Conservation (phyloP, 2,888 invertebrate genomes). For the Dicranocentrus wangi region DNA sequence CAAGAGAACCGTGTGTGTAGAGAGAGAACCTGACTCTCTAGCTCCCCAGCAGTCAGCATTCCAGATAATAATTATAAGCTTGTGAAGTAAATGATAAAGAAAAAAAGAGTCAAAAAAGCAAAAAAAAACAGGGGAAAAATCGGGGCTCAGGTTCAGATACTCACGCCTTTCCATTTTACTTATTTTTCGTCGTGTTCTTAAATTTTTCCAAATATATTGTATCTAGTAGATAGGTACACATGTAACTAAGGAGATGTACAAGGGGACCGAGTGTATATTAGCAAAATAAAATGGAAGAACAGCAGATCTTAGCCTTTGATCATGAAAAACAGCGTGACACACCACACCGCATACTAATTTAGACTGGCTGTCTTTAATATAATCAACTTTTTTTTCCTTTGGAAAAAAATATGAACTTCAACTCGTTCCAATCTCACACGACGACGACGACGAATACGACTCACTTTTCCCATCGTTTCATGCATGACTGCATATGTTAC, state of each 20-base stretch:
- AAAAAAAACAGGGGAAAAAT: neutral
- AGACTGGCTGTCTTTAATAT: slow-evolving; percentile 70
- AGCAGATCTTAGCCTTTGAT: slow-evolving; percentile 63
- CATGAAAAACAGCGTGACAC: slow-evolving; percentile 69
- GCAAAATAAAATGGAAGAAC: slow-evolving; percentile 16
- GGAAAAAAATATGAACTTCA: slow-evolving; percentile 44
- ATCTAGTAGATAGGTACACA: neutral
- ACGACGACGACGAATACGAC: slow-evolving; percentile 62
- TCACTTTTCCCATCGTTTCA: slow-evolving; percentile 65
- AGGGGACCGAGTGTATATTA: neutral
- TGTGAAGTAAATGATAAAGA: neutral
- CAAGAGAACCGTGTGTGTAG: too few relatives aligned
- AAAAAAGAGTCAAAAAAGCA: slow-evolving; percentile 1
- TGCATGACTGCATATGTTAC: slow-evolving; percentile 62
- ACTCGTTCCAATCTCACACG: slow-evolving; percentile 63
- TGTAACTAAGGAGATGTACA: slow-evolving; percentile 17
- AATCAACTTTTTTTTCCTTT: slow-evolving; percentile 70
- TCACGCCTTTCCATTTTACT: too few relatives aligned
- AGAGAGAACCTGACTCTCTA: too few relatives aligned
- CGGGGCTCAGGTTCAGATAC: neutral
- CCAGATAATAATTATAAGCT: slow-evolving; percentile 27
- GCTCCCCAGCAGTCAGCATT: neutral
- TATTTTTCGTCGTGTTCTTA: neutral
- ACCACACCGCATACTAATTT: slow-evolving; percentile 73
- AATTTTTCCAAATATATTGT: slow-evolving; percentile 11